Evolutionary conservation across 92 coral and sea anemone species (phyloP).

Genomic region (Siderastrea siderea): DNA sequence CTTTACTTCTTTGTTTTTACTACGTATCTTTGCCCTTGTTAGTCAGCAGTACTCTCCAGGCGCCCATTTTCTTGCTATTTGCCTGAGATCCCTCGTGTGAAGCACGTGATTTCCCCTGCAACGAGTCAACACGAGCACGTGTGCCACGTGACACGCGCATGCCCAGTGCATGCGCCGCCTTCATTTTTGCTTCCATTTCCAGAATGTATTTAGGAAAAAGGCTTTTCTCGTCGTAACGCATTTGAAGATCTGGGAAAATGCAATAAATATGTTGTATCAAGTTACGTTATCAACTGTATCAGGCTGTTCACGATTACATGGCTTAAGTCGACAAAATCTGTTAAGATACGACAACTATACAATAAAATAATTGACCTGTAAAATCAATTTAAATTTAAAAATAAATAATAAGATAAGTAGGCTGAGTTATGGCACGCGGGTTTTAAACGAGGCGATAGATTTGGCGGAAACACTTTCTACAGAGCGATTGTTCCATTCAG

Average conservation of each 20-base stretch:
- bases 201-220: constrained; percentile 95
- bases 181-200: constrained; percentile 97
- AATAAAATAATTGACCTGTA: no score
- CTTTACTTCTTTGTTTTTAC: no score
- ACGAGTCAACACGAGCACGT: constrained; percentile 47
- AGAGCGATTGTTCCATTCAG: no score
- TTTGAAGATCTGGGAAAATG: constrained; percentile 78
- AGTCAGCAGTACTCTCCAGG: constrained; percentile 34
- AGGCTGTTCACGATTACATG: no score
- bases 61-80: constrained; percentile 9
- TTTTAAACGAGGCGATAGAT: no score
- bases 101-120: constrained; percentile 22
- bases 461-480: no score
- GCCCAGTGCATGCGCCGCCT: constrained; percentile 84
- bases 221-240: constrained; percentile 98
- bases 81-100: constrained; percentile 30
- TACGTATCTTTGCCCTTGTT: constrained; percentile 25
- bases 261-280: not conserved
- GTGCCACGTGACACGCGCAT: constrained; percentile 83
- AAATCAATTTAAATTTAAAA: no score
- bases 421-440: no score
- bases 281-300: not conserved
- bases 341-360: no score
- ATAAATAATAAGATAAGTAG: no score
- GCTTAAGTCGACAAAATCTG: no score